phyloP scores from a whole-genome alignment of 2,888 invertebrate genomes.

The Pristionchus mayeri region DNA sequence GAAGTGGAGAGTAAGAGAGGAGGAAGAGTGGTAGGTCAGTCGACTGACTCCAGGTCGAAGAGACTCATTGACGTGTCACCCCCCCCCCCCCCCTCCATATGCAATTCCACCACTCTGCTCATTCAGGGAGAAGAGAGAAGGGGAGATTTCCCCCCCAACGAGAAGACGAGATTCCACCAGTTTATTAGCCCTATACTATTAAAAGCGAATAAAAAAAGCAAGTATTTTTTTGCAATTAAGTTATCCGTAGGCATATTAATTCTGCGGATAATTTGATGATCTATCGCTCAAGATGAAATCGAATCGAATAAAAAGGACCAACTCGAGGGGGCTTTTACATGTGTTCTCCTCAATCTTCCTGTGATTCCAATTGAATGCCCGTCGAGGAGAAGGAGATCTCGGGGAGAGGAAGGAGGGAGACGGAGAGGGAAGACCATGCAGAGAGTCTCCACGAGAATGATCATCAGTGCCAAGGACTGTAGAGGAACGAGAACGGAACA shows the following conservation, averaged over 20 bases:
- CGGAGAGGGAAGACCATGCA: not conserved
- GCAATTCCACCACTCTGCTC: constrained; percentile 23
- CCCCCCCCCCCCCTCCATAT: not conserved
- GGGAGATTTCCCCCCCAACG: not conserved
- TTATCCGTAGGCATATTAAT: too few species aligned
- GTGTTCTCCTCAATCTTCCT: not conserved
- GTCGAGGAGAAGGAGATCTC: not conserved
- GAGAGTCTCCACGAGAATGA: not conserved
- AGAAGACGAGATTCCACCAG: not conserved
- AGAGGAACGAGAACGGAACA: constrained; percentile 27
- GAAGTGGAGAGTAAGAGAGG: not conserved
- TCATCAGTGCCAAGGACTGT: not conserved
- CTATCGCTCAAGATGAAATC: too few species aligned
- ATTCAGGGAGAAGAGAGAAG: constrained; percentile 22
- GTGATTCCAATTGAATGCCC: not conserved
- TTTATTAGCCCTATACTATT: not conserved
- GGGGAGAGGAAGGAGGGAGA: not conserved
- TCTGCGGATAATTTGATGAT: too few species aligned
- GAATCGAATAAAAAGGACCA: not conserved
- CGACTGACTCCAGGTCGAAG: not conserved
- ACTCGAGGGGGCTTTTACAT: not conserved
- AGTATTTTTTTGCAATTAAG: too few species aligned
- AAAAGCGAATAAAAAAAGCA: too few species aligned
- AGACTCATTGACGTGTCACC: constrained; percentile 4
- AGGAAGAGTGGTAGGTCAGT: not conserved